A percentile compares a stretch with the other conserved stretches of the same genome.
These are phyloP conservation scores for Nothoprocta pentlandii DNA, from an alignment of 2,113 vertebrate genomes.

Conservation along the genomic window DNA sequence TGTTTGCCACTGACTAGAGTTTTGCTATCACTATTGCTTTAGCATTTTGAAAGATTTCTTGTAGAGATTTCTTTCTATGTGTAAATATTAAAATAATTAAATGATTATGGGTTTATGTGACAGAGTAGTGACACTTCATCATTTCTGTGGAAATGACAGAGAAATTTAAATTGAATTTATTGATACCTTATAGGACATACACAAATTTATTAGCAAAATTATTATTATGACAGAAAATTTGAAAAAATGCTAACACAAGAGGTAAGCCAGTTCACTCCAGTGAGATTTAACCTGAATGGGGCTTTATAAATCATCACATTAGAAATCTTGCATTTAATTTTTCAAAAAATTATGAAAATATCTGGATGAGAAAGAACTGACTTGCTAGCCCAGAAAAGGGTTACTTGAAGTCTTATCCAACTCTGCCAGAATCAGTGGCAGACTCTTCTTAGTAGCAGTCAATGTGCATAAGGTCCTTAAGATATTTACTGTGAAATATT, in stretches of 20 bases:
- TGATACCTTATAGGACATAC: neutral
- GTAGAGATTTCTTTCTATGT: neutral
- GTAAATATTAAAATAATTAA: neutral
- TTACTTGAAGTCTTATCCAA: neutral
- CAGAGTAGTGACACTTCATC: neutral
- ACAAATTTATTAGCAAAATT: neutral
- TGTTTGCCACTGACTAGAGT: neutral
- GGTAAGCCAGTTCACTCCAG: neutral
- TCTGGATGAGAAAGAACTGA: fast-evolving
- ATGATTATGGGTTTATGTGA: neutral
- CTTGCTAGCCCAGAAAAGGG: neutral
- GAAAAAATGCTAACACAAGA: neutral
- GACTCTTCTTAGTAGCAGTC: neutral
- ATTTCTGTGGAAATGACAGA: neutral
- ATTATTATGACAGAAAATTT: neutral
- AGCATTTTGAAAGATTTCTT: neutral
- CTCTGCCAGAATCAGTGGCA: neutral
- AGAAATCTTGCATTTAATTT: neutral
- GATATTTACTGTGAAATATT: neutral
- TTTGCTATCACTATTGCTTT: neutral
- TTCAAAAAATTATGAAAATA: neutral
- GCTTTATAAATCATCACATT: neutral
- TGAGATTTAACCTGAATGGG: neutral
- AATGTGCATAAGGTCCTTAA: neutral
- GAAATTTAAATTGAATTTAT: neutral